Base-by-base conservation (phyloP, 2,888 invertebrate genomes). In the Tubulanus polymorphus region DNA sequence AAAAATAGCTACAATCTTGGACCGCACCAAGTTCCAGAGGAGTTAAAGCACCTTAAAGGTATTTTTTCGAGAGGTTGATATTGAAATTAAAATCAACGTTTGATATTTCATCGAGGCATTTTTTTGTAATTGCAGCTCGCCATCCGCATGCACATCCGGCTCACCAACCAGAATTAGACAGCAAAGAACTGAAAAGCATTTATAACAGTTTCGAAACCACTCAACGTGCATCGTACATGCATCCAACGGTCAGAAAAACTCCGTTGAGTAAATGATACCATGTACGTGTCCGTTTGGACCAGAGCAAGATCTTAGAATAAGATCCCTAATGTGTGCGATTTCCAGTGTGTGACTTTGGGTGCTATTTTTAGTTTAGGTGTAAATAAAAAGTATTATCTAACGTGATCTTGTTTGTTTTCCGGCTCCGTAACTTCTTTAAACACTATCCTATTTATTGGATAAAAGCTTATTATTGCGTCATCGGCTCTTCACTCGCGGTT, bases 121-220 rank as follows among this genome's bases (percentile, higher is more conserved):
- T 32, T 15, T 55, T 55, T 54, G 48, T 45, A 15, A 50, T 46
- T 57, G 2, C 65, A 74, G 74, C 59, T 18, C 69, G 68, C 15
- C 68, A 72, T 28, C 66, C 72, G 1, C 68, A 72, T 53, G 69
- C 72, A 2, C 72, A 67, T 60, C 74, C 76, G 1, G 66, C 66
- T 47, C 76, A 76, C 57, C 76, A 76, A 54, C 77, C 76, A 0
- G 76, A 75, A 59, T 63, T 75, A 3, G 77, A 77, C 56, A 54
- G 58, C 20, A 58, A 61, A 2, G 26, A 47, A 3, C 54, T 62
- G 26, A 71, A 76, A 59, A 61, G 61, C 35, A 59, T 66, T 18
- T 73, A 70, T 63, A 75, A 75, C 62, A 72, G 71, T 58, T 77
- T 73, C 70, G 67, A 73, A 55, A 77, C 75, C 10, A 76, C 75